A percentile compares a stretch with the other conserved stretches of the same genome.
Evolutionary conservation across 2,113 vertebrate genomes (phyloP).

Genomic region (Orthonyx spaldingii): DNA sequence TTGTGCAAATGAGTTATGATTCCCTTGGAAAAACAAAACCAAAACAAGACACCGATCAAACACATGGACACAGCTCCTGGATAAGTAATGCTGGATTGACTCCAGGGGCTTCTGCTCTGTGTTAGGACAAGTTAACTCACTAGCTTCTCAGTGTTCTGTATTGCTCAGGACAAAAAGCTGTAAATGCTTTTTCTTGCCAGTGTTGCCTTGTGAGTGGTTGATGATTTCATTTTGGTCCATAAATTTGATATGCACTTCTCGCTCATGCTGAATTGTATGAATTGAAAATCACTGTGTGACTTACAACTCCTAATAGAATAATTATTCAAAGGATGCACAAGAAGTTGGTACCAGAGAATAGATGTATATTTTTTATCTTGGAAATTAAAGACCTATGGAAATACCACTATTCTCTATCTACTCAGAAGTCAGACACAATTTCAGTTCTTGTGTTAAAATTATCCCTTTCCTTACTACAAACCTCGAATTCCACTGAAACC

Average conservation of each 20-base stretch:
- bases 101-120: neutral
- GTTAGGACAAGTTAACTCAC: slow-evolving; percentile 3
- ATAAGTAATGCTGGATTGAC: neutral
- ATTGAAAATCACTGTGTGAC: neutral
- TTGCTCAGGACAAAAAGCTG: neutral
- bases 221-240: neutral
- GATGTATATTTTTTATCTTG: neutral
- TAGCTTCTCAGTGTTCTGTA: neutral
- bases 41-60: neutral
- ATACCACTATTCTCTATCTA: neutral
- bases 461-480: neutral
- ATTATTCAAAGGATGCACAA: neutral
- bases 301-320: neutral
- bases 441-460: neutral
- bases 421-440: neutral
- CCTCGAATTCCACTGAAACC: neutral
- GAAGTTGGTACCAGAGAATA: neutral
- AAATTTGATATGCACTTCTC: neutral
- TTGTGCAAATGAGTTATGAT: slow-evolving; percentile 25
- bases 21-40: slow-evolving; percentile 1
- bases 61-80: neutral
- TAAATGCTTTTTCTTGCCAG: neutral
- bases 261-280: neutral
- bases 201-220: neutral
- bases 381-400: neutral